Evolutionary conservation across 2,797 vertebrate genomes (phyloP).

Genomic region (Spinus olivaceus): DNA sequence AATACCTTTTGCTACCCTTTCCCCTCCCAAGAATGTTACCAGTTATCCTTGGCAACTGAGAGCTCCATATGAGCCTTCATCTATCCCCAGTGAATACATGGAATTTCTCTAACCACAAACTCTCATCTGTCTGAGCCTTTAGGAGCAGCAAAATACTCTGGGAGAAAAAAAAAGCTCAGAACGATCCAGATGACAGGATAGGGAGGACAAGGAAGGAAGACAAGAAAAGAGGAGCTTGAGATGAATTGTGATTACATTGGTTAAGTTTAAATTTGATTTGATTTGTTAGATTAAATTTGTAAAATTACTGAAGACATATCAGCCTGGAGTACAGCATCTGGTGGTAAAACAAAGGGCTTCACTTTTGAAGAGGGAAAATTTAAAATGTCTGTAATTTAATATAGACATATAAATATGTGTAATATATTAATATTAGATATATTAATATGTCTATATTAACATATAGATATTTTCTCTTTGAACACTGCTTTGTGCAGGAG

Average conservation of each 20-base stretch:
- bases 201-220: background rate
- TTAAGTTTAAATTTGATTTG: background rate
- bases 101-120: background rate
- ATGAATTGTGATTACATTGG: background rate
- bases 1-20: background rate
- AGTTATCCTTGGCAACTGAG: background rate
- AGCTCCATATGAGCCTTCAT: slow-evolving; percentile 8
- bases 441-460: background rate
- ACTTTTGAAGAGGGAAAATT: background rate
- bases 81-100: background rate
- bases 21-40: background rate
- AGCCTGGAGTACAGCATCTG: background rate
- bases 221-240: background rate
- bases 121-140: background rate
- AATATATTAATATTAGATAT: background rate
- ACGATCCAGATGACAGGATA: background rate
- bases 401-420: background rate
- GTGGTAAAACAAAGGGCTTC: background rate
- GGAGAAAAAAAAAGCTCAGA: background rate
- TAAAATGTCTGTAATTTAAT: background rate
- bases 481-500: background rate
- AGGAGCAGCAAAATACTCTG: background rate
- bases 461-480: background rate
- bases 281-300: slow-evolving; percentile 16
- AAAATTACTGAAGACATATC: background rate